phyloP scores from a whole-genome alignment of 92 coral and sea anemone species.

The Epizoanthus scotinus region DNA sequence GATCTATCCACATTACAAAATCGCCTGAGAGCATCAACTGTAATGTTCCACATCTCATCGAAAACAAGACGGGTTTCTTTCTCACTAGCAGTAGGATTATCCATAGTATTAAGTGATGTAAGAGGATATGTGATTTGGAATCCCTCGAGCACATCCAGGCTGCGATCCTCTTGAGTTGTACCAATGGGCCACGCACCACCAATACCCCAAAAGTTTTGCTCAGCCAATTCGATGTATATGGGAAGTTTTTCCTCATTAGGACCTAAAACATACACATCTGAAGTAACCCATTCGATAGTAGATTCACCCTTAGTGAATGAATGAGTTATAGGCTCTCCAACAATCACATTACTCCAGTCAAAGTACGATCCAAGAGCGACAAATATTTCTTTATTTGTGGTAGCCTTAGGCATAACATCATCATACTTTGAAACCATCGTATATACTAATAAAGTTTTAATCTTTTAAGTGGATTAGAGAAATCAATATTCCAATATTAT shows the following conservation, averaged over 20 bases:
- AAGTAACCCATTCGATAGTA: neutral
- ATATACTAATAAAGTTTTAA: too few species aligned
- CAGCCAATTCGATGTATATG: too few species aligned
- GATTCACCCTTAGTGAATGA: too few species aligned
- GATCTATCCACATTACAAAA: constrained; percentile 10
- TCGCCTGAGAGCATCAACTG: constrained; percentile 7
- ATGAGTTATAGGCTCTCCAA: too few species aligned
- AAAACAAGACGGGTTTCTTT: neutral
- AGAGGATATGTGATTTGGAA: constrained; percentile 9
- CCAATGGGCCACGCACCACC: neutral
- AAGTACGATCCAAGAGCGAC: too few species aligned
- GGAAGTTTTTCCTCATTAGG: neutral
- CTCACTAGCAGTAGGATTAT: neutral
- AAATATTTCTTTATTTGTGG: too few species aligned
- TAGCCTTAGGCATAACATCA: too few species aligned
- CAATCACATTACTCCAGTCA: too few species aligned
- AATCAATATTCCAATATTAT: too few species aligned
- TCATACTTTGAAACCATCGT: too few species aligned
- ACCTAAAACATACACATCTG: neutral
- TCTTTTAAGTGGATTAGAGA: too few species aligned
- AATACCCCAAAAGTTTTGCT: constrained; percentile 23
- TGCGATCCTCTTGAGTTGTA: neutral
- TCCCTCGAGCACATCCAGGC: neutral
- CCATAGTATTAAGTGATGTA: neutral
- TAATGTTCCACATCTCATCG: constrained; percentile 15